Evolutionary conservation across 2,888 invertebrate species (phyloP).

Genomic region (Lomographa bimaculata): DNA sequence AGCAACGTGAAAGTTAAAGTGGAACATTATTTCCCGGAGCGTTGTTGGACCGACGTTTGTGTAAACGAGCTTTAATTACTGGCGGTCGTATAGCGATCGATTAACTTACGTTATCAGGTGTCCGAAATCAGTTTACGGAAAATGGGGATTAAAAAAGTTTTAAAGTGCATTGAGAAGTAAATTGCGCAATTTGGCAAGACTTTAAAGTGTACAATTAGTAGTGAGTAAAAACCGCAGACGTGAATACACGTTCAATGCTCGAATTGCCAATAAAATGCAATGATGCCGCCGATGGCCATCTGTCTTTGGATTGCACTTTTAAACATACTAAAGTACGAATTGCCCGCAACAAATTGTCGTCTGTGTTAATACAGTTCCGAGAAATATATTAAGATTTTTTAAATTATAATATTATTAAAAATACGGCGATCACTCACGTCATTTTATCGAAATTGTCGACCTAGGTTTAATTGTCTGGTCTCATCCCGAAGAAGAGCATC

Average conservation of each 20-base stretch:
- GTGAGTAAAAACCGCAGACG: constrained; percentile 58
- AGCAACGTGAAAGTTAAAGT: constrained; percentile 53
- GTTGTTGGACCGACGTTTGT: constrained; percentile 34
- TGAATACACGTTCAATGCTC: constrained; percentile 46
- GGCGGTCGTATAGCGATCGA: constrained; percentile 36
- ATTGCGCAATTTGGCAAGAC: constrained; percentile 67
- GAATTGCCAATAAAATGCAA: constrained; percentile 52
- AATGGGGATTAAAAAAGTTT: constrained; percentile 44
- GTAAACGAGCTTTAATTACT: constrained; percentile 42
- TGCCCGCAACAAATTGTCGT: no score
- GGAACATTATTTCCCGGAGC: constrained; percentile 36
- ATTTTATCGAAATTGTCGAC: no score
- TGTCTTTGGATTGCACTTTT: constrained; percentile 41
- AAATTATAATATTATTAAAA: no score
- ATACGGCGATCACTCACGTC: no score
- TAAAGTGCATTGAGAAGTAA: constrained; percentile 44
- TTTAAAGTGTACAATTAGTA: constrained; percentile 63
- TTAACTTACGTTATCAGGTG: constrained; percentile 46
- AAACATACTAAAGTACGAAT: constrained; percentile 12
- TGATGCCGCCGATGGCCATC: constrained; percentile 52
- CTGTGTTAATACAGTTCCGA: no score
- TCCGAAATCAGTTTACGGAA: constrained; percentile 47
- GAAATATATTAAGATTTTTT: no score
- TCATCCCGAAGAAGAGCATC: no score
- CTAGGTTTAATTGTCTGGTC: no score